Evolutionary conservation across 1,140 invertebrate genomes (phyloP).

Genomic region (Ylistrum balloti): DNA sequence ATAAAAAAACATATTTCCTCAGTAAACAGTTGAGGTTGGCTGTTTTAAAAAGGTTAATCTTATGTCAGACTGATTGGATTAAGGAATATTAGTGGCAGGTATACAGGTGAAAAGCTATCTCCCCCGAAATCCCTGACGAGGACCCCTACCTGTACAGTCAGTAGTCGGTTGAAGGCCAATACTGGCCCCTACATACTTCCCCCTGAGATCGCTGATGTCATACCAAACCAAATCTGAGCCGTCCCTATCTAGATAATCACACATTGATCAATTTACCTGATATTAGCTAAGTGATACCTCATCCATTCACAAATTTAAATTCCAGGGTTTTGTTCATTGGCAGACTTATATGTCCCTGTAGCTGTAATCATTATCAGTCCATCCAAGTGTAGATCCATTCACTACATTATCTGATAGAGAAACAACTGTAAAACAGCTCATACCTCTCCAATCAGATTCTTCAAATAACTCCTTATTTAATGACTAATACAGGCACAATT

Average conservation of each 20-base stretch:
- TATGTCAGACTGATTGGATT: not conserved
- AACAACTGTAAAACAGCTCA: conserved; percentile 1
- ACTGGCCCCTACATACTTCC: conserved; percentile 21
- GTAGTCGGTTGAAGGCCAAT: not conserved
- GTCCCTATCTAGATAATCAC: conserved; percentile 2
- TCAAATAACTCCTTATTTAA: not conserved
- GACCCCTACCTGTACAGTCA: not conserved
- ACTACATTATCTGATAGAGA: not conserved
- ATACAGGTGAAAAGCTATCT: not conserved
- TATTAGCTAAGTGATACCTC: conserved; percentile 26
- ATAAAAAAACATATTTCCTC: not conserved
- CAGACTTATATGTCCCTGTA: not conserved
- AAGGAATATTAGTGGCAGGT: not conserved
- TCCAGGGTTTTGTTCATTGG: conserved; percentile 8
- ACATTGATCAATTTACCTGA: conserved; percentile 12
- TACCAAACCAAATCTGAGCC: not conserved
- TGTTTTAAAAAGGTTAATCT: not conserved
- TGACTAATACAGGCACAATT: not conserved
- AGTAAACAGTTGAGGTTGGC: not conserved
- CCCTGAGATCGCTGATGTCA: not conserved
- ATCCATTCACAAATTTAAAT: conserved; percentile 31
- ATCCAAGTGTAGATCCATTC: conserved; percentile 31
- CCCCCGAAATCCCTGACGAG: not conserved
- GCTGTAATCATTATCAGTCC: not conserved
- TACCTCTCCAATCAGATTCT: not conserved